Conservation (phyloP, 2,888 invertebrate genomes). For the Brachyptera putata region DNA sequence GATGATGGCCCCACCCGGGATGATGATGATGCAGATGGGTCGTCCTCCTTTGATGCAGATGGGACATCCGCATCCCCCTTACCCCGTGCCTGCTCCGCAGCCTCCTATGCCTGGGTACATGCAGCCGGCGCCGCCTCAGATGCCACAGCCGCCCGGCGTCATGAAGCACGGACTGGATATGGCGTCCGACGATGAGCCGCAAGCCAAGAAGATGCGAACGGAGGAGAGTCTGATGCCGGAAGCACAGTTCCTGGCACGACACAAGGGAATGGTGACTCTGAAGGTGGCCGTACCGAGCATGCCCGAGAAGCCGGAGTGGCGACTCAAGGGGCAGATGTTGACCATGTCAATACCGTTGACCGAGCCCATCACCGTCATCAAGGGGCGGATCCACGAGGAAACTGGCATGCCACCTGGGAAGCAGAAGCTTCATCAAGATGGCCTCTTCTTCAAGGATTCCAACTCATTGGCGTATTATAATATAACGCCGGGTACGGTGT, state of each 20-base stretch:
- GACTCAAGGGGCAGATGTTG: constrained; percentile 84
- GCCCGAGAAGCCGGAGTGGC: constrained; percentile 92
- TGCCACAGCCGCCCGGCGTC: constrained; percentile 42
- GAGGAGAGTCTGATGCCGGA: constrained; percentile 94
- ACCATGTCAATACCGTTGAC: constrained; percentile 70
- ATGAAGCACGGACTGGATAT: constrained; percentile 50
- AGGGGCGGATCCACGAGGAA: constrained; percentile 78
- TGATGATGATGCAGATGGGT: constrained; percentile 60
- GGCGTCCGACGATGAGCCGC: constrained; percentile 71
- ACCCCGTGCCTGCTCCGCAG: constrained; percentile 37
- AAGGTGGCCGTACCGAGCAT: constrained; percentile 77
- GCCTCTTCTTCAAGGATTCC: constrained; percentile 96
- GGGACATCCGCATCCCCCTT: constrained; percentile 29
- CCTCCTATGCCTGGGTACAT: constrained; percentile 46
- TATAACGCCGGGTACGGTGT: constrained; percentile 73
- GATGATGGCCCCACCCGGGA: constrained; percentile 51
- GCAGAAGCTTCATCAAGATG: constrained; percentile 94
- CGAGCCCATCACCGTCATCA: constrained; percentile 79
- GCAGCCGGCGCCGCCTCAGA: constrained; percentile 44
- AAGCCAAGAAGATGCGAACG: constrained; percentile 80
- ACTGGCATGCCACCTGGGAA: constrained; percentile 95
- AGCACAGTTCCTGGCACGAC: constrained; percentile 67
- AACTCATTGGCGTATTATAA: constrained; percentile 95
- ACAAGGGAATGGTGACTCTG: constrained; percentile 64
- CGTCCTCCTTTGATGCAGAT: constrained; percentile 53